These are phyloP conservation scores for Gambelia wislizenii DNA, from an alignment of 2,797 vertebrate species.

Conservation along the genomic window DNA sequence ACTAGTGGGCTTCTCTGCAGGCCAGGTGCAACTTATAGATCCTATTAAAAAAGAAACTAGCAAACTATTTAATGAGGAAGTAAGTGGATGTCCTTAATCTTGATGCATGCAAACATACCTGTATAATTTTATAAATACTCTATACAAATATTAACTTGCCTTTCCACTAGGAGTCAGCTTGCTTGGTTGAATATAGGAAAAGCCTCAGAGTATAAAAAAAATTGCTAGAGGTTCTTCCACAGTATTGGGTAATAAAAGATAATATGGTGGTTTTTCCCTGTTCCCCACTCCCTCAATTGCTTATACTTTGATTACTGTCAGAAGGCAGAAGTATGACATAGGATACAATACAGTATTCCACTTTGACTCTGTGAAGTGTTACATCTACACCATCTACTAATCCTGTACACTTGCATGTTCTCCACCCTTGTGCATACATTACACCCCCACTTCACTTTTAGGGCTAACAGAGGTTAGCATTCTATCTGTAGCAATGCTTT, in stretches of 20 bases:
- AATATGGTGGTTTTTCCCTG: not conserved
- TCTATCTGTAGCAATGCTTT: not conserved
- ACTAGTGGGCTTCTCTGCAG: conserved; percentile 98
- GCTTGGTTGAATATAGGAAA: not conserved
- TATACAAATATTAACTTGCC: not conserved
- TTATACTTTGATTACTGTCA: not conserved
- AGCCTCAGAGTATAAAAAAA: not conserved
- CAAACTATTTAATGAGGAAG: conserved; percentile 99
- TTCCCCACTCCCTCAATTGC: not conserved
- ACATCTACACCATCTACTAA: not conserved
- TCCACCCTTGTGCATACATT: not conserved
- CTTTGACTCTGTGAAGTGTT: too few species aligned
- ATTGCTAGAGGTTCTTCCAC: not conserved
- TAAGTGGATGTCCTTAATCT: conserved; percentile 79
- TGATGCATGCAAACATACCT: conserved; percentile 58
- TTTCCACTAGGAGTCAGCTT: not conserved
- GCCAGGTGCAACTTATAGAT: conserved; percentile 98
- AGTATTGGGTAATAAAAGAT: not conserved
- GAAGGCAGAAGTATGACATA: not conserved
- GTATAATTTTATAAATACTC: conserved; percentile 9
- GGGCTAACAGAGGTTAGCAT: not conserved
- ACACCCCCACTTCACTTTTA: not conserved
- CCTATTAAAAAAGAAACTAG: conserved; percentile 99
- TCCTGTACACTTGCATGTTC: not conserved
- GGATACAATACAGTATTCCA: not conserved